Evolutionary conservation across 1,140 invertebrate species (phyloP).

Genomic region (Babylonia areolata): DNA sequence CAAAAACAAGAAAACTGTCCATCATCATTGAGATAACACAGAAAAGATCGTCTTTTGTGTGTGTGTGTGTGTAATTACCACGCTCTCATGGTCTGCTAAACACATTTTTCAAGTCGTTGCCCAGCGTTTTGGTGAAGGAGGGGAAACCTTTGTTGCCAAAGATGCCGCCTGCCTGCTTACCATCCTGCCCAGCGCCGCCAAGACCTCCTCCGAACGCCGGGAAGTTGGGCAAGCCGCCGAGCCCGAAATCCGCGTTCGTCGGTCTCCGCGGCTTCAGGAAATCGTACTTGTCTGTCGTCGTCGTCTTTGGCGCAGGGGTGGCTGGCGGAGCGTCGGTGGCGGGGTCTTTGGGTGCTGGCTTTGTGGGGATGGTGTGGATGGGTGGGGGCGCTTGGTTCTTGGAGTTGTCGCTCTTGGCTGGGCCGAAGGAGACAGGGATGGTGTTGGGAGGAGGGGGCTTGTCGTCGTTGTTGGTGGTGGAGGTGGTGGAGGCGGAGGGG

Average conservation of each 20-base stretch:
- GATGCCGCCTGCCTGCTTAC: not conserved
- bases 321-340: not conserved
- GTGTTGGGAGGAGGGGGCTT: not conserved
- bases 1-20: too few relatives aligned
- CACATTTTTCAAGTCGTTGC: not conserved
- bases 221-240: not conserved
- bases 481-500: not conserved
- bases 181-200: not conserved
- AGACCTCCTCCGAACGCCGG: not conserved
- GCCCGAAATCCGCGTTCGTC: not conserved
- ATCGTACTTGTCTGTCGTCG: not conserved
- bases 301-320: not conserved
- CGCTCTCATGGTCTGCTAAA: not conserved
- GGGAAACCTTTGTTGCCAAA: not conserved
- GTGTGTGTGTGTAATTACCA: too few relatives aligned
- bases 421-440: not conserved
- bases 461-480: not conserved
- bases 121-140: not conserved
- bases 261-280: not conserved
- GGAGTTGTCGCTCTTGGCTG: not conserved
- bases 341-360: not conserved
- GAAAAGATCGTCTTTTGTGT: too few relatives aligned
- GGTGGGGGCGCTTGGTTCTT: not conserved
- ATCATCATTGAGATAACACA: too few relatives aligned
- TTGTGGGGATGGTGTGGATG: not conserved